Evolutionary conservation across 53 echinoderm and acorn worm species (phyloP), one percentile per base, ranked within the genome.

Genomic region (Antedon mediterranea): DNA sequence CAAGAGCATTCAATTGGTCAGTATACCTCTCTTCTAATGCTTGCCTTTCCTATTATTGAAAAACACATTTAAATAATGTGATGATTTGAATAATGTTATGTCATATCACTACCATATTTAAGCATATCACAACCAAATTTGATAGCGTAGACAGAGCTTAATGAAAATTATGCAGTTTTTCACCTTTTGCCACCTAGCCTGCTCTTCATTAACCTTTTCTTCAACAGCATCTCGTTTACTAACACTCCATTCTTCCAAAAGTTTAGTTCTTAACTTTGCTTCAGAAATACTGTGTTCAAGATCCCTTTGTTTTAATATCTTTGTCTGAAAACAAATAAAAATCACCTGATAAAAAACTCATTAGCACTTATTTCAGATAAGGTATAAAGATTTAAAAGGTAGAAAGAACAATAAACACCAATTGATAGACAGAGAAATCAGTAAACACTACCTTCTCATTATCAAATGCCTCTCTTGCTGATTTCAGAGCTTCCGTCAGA

Each of bases 201-300:
- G 75, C 57, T 86, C 81, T 34, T 76, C 83, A 3, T 79, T 44
- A n/a, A 77, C 78, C 15, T 78, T 78, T 72, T 86, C 75, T 18
- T 57, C 14, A 2, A 57, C 23, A 57, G 57, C 20, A 3, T 57
- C 57, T 18, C 20, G 11, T 18, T 57, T 57, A 18, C 1, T 57
- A 18, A 26, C 57, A 57, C 57, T 57, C 57, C 57, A 57, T 57
- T 57, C 57, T 57, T 57, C 57, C 18, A 57, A 18, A 2, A 57
- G 11, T 18, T 57, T 57, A 2, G 57, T 57, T 57, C 23, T 57
- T 9, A 57, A 57, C 23, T 57, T 57, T 57, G 57, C 57, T 57
- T 57, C 57, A 57, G 57, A 13, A 57, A 57, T 34, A 6, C 34
- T 76, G 76, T 33, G 32, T 15, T 76, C 76, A 0, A 28, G 5